Base-by-base conservation (phyloP, 37 sponge, comb jelly and placozoan species). In the Cladorhizidae sp. region DNA sequence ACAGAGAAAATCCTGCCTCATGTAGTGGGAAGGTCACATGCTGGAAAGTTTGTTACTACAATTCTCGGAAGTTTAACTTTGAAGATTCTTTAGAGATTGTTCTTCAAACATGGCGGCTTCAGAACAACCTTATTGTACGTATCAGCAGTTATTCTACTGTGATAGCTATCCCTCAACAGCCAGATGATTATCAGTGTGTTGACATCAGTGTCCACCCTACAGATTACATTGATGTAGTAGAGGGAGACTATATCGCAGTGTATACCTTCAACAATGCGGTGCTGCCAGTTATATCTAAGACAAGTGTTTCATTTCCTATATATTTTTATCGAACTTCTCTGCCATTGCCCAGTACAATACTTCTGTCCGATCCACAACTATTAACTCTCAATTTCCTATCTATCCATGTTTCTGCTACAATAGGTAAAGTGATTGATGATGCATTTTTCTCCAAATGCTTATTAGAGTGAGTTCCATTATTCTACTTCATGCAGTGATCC, bases 1-100 rank as follows among this genome's bases (percentile, higher is more conserved):
- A 71, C 45, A 41, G 11, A 14, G 23, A n/a, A 36, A 45, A 22
- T 40, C 72, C 72, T 36, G 6, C 72, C 23, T 49, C 23, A 15
- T 71, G 72, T 45, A 71, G 14, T 71, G 72, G 72, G 6, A 40
- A 36, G 22, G 49, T 71, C 45, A 71, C 49, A 21, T 7, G 49
- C n/a, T 71, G 72, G 72, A 71, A n/a, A 71, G 29, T 36, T 26
- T 71, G 72, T 49, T 71, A 41, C 72, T 71, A 71, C 49, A 71
- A 71, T 71, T 6, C 67, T 32, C 35, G 31, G 1, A n/a, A n/a
- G n/a, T n/a, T n/a, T 12, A 45, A 12, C 9, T 5, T 9, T 12
- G 49, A 5, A 32, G 35, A 31, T 33, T 32, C 11, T 29, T 29
- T 31, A 32, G 35, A 25, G 17, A 65, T 65, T 33, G 36, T 15